These are phyloP conservation scores for Alligator sinensis DNA, from an alignment of 2,113 vertebrate genomes.

Conservation along the genomic window DNA sequence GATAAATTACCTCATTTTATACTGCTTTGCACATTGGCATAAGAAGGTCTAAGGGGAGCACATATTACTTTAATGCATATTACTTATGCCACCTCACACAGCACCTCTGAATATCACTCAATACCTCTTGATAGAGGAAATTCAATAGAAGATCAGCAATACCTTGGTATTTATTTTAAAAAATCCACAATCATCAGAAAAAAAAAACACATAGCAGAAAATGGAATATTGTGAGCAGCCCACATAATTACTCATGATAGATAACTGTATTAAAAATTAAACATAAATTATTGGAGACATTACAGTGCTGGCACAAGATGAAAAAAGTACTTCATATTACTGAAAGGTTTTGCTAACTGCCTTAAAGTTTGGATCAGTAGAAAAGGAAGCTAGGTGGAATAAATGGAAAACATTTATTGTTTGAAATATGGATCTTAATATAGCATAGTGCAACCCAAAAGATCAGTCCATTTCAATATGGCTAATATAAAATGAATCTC, in stretches of 20 bases:
- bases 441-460: slow-evolving; percentile 62
- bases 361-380: slow-evolving; percentile 72
- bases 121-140: slow-evolving; percentile 70
- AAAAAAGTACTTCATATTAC: slow-evolving; percentile 79
- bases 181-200: slow-evolving; percentile 77
- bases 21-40: not conserved
- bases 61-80: not conserved
- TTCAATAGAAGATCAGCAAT: slow-evolving; percentile 70
- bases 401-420: slow-evolving; percentile 76
- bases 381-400: slow-evolving; percentile 68
- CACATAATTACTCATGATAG: slow-evolving; percentile 81
- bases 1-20: not conserved
- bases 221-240: slow-evolving; percentile 73
- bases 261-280: slow-evolving; percentile 86
- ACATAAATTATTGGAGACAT: slow-evolving; percentile 83
- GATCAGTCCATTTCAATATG: slow-evolving; percentile 62
- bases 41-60: not conserved
- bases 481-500: slow-evolving; percentile 63
- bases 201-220: slow-evolving; percentile 82
- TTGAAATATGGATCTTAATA: slow-evolving; percentile 78
- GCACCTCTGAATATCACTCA: slow-evolving; percentile 11
- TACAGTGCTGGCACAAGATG: slow-evolving; percentile 79
- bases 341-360: slow-evolving; percentile 78
- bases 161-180: slow-evolving; percentile 59
- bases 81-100: not conserved